Conservation (phyloP, 2,888 invertebrate genomes). For the Ellobium chinense region DNA sequence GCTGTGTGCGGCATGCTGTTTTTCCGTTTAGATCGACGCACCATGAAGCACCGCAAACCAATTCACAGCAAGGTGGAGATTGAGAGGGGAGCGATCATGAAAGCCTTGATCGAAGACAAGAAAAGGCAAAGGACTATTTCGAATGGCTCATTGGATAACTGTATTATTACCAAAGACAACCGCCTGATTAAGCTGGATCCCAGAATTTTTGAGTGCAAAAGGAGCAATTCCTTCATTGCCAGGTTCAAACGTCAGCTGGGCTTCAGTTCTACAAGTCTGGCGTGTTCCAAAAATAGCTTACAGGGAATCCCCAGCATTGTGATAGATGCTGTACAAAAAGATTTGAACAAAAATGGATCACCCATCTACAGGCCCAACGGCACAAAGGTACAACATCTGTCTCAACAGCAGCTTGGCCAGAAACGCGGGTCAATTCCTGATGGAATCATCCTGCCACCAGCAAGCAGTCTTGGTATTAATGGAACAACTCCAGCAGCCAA, state of each 20-base stretch:
- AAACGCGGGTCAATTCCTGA: conserved; percentile 8
- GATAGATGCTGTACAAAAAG: conserved; percentile 53
- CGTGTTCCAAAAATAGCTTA: conserved; percentile 66
- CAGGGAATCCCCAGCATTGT: conserved; percentile 57
- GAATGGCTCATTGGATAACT: conserved; percentile 77
- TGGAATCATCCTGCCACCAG: not conserved
- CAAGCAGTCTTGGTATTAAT: not conserved
- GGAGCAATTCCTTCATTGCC: conserved; percentile 67
- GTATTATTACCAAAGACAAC: conserved; percentile 77
- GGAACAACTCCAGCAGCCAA: not conserved
- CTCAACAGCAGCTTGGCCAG: conserved; percentile 12
- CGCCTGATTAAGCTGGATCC: conserved; percentile 71
- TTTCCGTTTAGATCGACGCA: conserved; percentile 85
- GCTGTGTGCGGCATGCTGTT: conserved; percentile 89
- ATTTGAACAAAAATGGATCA: conserved; percentile 44
- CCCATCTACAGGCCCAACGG: conserved; percentile 57
- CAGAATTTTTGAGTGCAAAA: conserved; percentile 61
- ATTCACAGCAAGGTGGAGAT: conserved; percentile 52
- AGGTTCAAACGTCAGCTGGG: conserved; percentile 68
- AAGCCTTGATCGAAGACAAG: conserved; percentile 77
- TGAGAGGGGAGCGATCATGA: conserved; percentile 74
- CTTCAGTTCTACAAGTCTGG: conserved; percentile 68
- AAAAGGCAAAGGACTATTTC: conserved; percentile 76
- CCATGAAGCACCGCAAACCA: not conserved
- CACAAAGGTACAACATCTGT: conserved; percentile 22